Evolutionary conservation across 1,140 invertebrate species (phyloP).

Genomic region (Stratiolaelaps scimitus): DNA sequence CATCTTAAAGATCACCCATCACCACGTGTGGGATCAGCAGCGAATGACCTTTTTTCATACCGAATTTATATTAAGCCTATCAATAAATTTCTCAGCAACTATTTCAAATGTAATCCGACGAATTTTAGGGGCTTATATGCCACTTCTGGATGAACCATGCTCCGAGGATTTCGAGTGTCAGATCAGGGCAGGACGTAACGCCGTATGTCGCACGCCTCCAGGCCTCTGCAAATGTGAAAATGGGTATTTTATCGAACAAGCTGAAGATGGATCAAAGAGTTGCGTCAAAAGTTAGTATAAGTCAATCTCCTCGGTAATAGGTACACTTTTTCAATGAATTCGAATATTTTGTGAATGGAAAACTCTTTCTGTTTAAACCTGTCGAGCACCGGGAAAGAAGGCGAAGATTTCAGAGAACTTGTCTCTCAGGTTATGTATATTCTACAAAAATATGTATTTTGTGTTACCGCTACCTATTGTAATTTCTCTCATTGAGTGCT

Average conservation of each 20-base stretch:
- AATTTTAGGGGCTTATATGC: slow-evolving; percentile 13
- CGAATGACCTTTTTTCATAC: too few relatives aligned
- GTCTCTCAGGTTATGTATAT: not conserved
- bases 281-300: not conserved
- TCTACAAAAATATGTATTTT: not conserved
- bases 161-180: slow-evolving; percentile 7
- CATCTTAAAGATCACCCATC: too few relatives aligned
- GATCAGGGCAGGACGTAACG: not conserved
- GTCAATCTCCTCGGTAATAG: not conserved
- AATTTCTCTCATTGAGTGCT: not conserved
- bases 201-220: not conserved
- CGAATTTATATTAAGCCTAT: too few relatives aligned
- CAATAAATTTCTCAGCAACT: too few relatives aligned
- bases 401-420: not conserved
- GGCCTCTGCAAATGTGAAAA: not conserved
- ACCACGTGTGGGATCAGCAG: too few relatives aligned
- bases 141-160: not conserved
- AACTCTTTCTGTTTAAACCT: not conserved
- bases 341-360: not conserved
- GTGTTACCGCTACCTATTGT: not conserved
- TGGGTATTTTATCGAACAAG: not conserved
- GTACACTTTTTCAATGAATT: not conserved
- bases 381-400: not conserved
- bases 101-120: not conserved
- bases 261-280: not conserved